Evolutionary conservation across 2,113 vertebrate genomes (phyloP), one percentile per base, ranked within the genome.

Genomic region (Halcyon malimbica): DNA sequence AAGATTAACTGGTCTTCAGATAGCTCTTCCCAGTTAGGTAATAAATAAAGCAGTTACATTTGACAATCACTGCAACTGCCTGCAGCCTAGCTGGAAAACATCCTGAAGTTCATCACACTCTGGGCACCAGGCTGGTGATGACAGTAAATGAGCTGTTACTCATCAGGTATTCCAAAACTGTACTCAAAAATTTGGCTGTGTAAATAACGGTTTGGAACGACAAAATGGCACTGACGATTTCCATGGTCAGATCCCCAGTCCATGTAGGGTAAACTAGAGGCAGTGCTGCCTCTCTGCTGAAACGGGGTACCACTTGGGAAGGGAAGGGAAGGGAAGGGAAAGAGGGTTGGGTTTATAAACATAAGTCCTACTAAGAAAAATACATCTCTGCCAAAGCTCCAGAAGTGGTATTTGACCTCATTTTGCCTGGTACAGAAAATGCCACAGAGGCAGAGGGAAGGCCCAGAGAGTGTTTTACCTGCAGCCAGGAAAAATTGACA

Each of bases 401-500:
- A 74, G 60, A 93, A 95, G 42, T 48, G 19, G 57, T 70, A 78
- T 56, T 57, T 83, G 37, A 83, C 51, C 74, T 88, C 31, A 35
- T 65, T 90, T 94, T 39, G 87, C 79, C 39, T 68, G 41, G 39
- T 89, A 93, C 26, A 68, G 71, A 82, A 93, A 82, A 89, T 59
- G 25, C 42, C 33, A 70, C 28, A 83, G 83, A 86, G 23, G 19
- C 78, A 90, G 78, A 77, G 37, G 35, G 56, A 87, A 67, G 33
- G 64, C 53, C 54, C 68, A 75, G 78, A 39, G 56, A 77, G 54
- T 69, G 35, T 82, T 95, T 96, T 57, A 93, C n/a, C 19, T 63
- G 82, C 56, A 90, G 42, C 71, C 80, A 92, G 73, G 46, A 96
- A 87, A 87, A 90, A 91, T 2, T 91, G 94, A 90, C 70, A 84